These are phyloP conservation scores for Huso huso DNA, from an alignment of 2,797 vertebrate genomes.

Conservation along the genomic window DNA sequence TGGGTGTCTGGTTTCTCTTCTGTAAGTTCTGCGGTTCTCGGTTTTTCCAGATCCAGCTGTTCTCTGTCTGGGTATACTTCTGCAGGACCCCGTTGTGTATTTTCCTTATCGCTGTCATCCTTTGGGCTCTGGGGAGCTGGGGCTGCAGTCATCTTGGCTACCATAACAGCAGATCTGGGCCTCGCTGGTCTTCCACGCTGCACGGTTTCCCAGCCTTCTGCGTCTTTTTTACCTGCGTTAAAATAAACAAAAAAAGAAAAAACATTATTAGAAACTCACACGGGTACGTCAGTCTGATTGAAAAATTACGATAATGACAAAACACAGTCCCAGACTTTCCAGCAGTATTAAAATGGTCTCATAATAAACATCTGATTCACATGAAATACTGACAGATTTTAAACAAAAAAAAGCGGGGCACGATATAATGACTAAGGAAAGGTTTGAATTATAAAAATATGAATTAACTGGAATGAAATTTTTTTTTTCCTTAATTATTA, in stretches of 20 bases:
- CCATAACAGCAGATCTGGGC: slow-evolving; percentile 70
- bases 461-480: too few relatives aligned
- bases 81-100: slow-evolving; percentile 33
- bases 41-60: slow-evolving; percentile 28
- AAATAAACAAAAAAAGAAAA: slow-evolving; percentile 12
- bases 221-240: slow-evolving; percentile 73
- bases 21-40: slow-evolving; percentile 25
- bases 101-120: slow-evolving; percentile 70
- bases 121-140: slow-evolving; percentile 50
- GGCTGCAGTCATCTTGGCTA: slow-evolving; percentile 60
- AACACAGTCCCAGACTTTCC: background rate
- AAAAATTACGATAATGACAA: background rate
- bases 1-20: slow-evolving; percentile 34
- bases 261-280: slow-evolving; percentile 6
- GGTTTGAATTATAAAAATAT: too few relatives aligned
- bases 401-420: too few relatives aligned
- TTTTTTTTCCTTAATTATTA: too few relatives aligned
- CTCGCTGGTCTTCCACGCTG: slow-evolving; percentile 88
- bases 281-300: slow-evolving; percentile 4
- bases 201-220: slow-evolving; percentile 95
- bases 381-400: too few relatives aligned
- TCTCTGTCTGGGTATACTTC: slow-evolving; percentile 34
- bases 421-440: too few relatives aligned
- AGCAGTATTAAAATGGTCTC: too few relatives aligned
- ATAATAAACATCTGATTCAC: too few relatives aligned